Evolutionary conservation across 2,888 invertebrate genomes (phyloP), one percentile per base, ranked within the genome.

Genomic region (Cephus runcator): DNA sequence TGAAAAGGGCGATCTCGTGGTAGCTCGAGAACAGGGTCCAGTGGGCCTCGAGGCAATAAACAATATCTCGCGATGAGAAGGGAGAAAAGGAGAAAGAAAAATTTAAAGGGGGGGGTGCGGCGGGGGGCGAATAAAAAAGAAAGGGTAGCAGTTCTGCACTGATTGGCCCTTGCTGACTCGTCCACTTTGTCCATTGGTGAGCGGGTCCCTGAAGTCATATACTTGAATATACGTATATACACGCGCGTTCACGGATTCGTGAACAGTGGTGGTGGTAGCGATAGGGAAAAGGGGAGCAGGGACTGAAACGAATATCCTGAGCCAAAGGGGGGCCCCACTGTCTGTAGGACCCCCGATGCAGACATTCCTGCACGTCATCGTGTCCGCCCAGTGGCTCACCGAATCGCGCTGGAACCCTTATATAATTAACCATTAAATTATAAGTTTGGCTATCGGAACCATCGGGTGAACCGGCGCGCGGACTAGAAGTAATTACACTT

Each of bases 371-470:
- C 89, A 89, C 89, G 90, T 90, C 91, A 90, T 86, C 85, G 89
- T 89, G 89, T 89, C 91, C 91, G 91, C 91, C 91, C 91, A 91
- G 91, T 91, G 91, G 91, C 90, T 90, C 85, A 81, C 87, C 88
- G 89, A 88, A 90, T 91, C 89, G 88, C 89, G 85, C 87, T 87
- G 86, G 87, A 85, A 88, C 89, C 89, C 90, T 91, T 90, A 90
- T 91, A 90, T 91, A 91, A 91, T 91, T 91, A 91, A 91, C 88
- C 90, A 90, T 90, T 91, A 91, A 91, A 91, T 91, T 91, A 91
- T 90, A 91, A 91, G 90, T 91, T 91, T 88, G 89, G 90, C 88
- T 90, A 90, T 91, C 90, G 90, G 87, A 34, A 87, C 85, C 85
- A 85, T 85, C 85, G 84, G 40, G 88, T 85, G 84, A 87, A 86